Base-by-base conservation (phyloP, 1,140 invertebrate genomes). In the Aphelenchoides besseyi region DNA sequence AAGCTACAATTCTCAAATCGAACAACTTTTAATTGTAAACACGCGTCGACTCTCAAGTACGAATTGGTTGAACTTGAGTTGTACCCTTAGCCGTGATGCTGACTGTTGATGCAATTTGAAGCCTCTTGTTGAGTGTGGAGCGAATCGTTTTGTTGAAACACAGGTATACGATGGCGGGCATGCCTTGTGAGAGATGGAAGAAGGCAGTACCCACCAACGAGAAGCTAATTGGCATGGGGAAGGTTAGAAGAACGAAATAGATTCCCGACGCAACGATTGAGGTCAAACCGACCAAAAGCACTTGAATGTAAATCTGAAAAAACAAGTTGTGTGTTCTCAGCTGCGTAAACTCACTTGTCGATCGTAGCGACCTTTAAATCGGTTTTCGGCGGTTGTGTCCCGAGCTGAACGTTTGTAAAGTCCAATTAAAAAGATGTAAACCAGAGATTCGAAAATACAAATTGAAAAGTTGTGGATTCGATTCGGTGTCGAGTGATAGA, bases 301-400 rank as follows among this genome's bases (percentile, higher is more conserved):
- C 55, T 59, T 59, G 55, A 28, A 59, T 23, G 18, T 59, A 59
- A 33, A 59, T 59, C 55, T 59, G 55, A 23, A 59, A 59, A 8
- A 8, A 18, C 5, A 8, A 33, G 5, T 8, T 5, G 23, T 59
- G 5, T 8, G 18, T 59, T 48, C 12, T 48, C 12, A 48, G 12
- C 41, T 23, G 41, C 5, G 5, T 8, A 59, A 59, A 8, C 55
- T 59, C 18, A 59, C 55, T 59, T 59, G 55, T 59, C 55, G 55
- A 33, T 59, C 55, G 18, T 59, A 59, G 5, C 23, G 5, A 8
- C 5, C 18, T 33, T 59, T 59, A 23, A 5, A 16, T 59, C 32
- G 5, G 18, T 8, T 18, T 28, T 28, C 55, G 18, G 55, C 18
- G 5, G 55, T 59, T 5, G 55, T 16, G 5, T 18, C 26, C 12